Conservation (phyloP, 2,797 vertebrate genomes). For the Philypnodon macrostomus region DNA sequence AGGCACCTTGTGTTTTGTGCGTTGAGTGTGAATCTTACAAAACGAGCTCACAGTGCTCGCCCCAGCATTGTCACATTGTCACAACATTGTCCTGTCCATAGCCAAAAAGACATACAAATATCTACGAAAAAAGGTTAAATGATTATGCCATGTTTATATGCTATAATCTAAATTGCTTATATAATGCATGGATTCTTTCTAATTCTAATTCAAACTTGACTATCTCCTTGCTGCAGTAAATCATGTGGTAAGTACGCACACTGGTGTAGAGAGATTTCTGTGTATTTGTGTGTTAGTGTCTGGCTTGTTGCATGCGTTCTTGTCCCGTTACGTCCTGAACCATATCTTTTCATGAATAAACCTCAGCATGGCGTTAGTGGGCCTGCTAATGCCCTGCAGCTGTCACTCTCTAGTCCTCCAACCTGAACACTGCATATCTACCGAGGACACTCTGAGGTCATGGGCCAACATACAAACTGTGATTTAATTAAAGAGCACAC, state of each 20-base stretch:
- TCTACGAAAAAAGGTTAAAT: too few species aligned
- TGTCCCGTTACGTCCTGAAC: slow-evolving; percentile 33
- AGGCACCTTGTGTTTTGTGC: too few species aligned
- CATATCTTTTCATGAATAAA: slow-evolving; percentile 66
- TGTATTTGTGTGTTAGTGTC: slow-evolving; percentile 21
- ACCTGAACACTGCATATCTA: slow-evolving; percentile 29
- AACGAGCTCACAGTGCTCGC: too few species aligned
- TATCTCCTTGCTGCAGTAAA: background rate
- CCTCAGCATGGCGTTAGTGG: slow-evolving; percentile 39
- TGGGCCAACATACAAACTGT: slow-evolving; percentile 4
- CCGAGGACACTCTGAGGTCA: slow-evolving; percentile 62
- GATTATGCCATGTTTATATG: too few species aligned
- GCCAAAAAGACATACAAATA: too few species aligned
- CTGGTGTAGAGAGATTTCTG: background rate
- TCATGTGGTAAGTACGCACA: background rate
- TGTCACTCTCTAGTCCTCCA: slow-evolving; percentile 56
- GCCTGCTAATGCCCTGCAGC: slow-evolving; percentile 70
- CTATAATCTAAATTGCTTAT: too few species aligned
- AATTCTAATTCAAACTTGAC: background rate
- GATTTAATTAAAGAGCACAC: background rate
- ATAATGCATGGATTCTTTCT: too few species aligned
- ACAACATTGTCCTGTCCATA: too few species aligned
- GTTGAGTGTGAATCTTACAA: too few species aligned
- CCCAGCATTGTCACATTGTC: too few species aligned
- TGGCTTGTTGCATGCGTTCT: slow-evolving; percentile 42